Evolutionary conservation across 2,797 vertebrate species (phyloP), one percentile per base, ranked within the genome.

Genomic region (Anguilla marmorata): DNA sequence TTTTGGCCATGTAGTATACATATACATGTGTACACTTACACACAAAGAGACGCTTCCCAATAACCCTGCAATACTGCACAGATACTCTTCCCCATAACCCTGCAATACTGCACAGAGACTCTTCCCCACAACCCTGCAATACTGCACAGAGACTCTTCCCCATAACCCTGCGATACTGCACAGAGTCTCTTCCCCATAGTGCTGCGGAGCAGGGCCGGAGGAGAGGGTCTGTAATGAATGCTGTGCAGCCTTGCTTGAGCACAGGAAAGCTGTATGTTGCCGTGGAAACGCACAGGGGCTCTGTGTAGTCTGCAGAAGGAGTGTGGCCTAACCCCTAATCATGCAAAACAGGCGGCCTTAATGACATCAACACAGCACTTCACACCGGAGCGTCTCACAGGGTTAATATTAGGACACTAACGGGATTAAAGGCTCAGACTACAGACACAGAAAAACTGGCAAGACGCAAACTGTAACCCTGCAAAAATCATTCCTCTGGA

Each of bases 351-450:
- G 60, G 87, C n/a, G 84, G 54, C 12, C 48, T 33, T 56, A 27
- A 14, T 54, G 14, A 58, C 27, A 2, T 86, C 60, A 50, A 27
- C 19, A 50, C 30, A 50, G n/a, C 50, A 56, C 27, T 19, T 9
- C 14, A 74, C 72, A 21, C 37, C 48, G 27, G 85, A 27, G 11
- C 33, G 11, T 41, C 21, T 69, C 11, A 2, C 41, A 19, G 85
- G 0, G 11, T 83, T 66, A 85, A 69, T 27, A 52, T 85, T 72
- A 74, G 66, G 54, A 24, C 24, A 45, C 63, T 85, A 79, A 85
- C 69, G 16, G 76, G 83, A 88, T 85, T 76, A 85, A 54, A 76
- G 87, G 3, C 54, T 88, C 56, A 85, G 69, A 33, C 12, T 41
- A 7, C 30, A 21, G 54, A 83, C 76, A 63, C 69, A 74, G 11